These are phyloP conservation scores for Brienomyrus longianalis DNA, from an alignment of 2,113 vertebrate genomes.

Conservation along the genomic window DNA sequence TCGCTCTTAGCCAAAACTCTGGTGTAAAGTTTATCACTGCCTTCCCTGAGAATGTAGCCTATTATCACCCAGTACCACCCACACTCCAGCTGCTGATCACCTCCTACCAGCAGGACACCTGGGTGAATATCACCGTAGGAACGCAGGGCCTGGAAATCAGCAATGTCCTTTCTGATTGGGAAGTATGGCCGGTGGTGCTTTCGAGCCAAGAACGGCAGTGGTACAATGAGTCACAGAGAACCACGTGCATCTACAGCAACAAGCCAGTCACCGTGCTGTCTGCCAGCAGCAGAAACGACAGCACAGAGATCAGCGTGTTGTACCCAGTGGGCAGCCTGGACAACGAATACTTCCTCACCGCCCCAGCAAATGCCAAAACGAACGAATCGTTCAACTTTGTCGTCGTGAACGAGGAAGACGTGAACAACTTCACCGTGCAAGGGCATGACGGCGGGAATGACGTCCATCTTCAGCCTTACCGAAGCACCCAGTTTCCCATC, in stretches of 20 bases:
- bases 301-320: constrained; percentile 43
- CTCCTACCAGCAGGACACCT: rapidly evolving
- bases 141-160: rapidly evolving
- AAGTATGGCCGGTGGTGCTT: rapidly evolving
- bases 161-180: rapidly evolving
- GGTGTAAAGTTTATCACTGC: constrained; percentile 38
- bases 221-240: rapidly evolving
- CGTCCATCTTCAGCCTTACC: neutral
- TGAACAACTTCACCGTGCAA: neutral
- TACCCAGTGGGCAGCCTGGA: constrained; percentile 31
- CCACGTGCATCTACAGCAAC: constrained; percentile 26
- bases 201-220: constrained; percentile 21
- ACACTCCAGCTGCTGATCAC: constrained; percentile 28
- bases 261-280: constrained; percentile 29
- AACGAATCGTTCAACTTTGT: constrained; percentile 41
- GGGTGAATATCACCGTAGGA: rapidly evolving
- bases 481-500: constrained; percentile 25
- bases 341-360: constrained; percentile 33
- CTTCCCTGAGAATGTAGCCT: constrained; percentile 61
- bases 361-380: rapidly evolving
- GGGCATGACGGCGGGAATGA: rapidly evolving
- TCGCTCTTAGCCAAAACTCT: neutral
- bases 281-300: constrained; percentile 20
- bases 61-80: constrained; percentile 9
- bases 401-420: constrained; percentile 28